Evolutionary conservation across 2,888 invertebrate genomes (phyloP).

Genomic region (Ormyrus rosae): DNA sequence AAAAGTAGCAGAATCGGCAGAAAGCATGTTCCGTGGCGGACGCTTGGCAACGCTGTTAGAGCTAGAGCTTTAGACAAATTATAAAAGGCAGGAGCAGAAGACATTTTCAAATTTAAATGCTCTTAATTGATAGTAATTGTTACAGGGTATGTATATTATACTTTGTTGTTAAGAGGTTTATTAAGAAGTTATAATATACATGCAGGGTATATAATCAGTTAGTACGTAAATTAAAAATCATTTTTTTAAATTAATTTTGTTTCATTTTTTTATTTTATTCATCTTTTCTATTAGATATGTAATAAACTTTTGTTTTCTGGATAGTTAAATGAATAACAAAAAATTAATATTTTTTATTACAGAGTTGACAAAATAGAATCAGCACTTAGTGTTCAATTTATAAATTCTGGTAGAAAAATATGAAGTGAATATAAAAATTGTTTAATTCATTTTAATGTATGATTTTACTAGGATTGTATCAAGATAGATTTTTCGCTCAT

Average conservation of each 20-base stretch:
- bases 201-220: constrained; percentile 82
- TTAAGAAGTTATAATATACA: constrained; percentile 71
- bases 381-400: constrained; percentile 88
- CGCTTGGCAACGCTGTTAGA: too few relatives aligned
- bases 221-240: constrained; percentile 63
- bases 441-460: too few relatives aligned
- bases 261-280: neutral
- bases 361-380: constrained; percentile 91
- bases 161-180: too few relatives aligned
- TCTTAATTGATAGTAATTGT: too few relatives aligned
- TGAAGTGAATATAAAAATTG: constrained; percentile 93
- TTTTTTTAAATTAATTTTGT: too few relatives aligned
- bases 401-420: constrained; percentile 84
- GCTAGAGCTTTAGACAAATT: too few relatives aligned
- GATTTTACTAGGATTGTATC: constrained; percentile 75
- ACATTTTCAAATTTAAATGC: too few relatives aligned
- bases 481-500: constrained; percentile 70
- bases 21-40: too few relatives aligned
- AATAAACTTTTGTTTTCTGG: neutral
- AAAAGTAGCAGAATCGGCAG: too few relatives aligned
- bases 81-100: too few relatives aligned
- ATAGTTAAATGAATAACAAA: neutral
- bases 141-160: too few relatives aligned
- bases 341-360: constrained; percentile 55
- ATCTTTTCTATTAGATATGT: neutral